These are phyloP conservation scores for Lepidochitona cinerea DNA, from an alignment of 2,888 invertebrate species.

Conservation along the genomic window DNA sequence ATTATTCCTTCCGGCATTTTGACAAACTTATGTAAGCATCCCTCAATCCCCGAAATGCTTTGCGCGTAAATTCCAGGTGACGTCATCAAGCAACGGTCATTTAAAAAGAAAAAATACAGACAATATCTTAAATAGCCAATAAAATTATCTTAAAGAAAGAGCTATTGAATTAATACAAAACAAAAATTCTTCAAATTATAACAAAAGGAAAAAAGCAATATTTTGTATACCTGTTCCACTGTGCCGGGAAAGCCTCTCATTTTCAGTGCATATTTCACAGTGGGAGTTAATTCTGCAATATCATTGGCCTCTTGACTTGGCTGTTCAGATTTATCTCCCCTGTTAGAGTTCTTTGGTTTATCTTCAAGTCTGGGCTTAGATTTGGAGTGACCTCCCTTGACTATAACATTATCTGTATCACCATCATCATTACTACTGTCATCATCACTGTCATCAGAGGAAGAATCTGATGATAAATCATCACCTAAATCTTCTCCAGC, in stretches of 20 bases:
- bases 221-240: slow-evolving; percentile 79
- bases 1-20: too few relatives aligned
- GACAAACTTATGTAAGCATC: too few relatives aligned
- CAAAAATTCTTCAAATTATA: too few relatives aligned
- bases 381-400: background rate
- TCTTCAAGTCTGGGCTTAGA: background rate
- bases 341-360: background rate
- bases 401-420: background rate
- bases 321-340: background rate
- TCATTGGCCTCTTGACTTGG: background rate
- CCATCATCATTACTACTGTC: slow-evolving; percentile 10
- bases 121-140: too few relatives aligned
- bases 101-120: too few relatives aligned
- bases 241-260: slow-evolving; percentile 84
- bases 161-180: too few relatives aligned
- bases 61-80: too few relatives aligned
- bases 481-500: slow-evolving; percentile 72
- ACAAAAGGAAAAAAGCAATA: too few relatives aligned
- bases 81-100: too few relatives aligned
- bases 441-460: slow-evolving; percentile 52
- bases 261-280: slow-evolving; percentile 77
- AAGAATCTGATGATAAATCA: slow-evolving; percentile 24
- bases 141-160: too few relatives aligned
- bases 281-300: slow-evolving; percentile 28
- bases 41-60: too few relatives aligned